Evolutionary conservation across 2,888 invertebrate species (phyloP).

Genomic region (Philereme vetulata): DNA sequence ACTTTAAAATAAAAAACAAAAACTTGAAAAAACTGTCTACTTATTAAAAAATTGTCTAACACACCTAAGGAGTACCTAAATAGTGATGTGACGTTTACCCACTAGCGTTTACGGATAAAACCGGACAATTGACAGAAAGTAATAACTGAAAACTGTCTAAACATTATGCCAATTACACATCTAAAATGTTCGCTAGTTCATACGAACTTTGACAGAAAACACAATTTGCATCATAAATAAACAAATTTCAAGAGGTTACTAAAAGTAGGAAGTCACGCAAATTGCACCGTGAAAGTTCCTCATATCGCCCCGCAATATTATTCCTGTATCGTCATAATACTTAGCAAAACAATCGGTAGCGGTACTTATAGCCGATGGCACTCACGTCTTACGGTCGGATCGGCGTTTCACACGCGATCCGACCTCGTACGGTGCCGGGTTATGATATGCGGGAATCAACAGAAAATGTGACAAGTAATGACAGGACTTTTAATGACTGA

Average conservation of each 20-base stretch:
- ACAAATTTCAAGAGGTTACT: background rate
- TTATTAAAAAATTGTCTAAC: too few relatives aligned
- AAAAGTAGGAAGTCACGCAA: constrained; percentile 25
- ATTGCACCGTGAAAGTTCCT: constrained; percentile 30
- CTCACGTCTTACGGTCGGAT: constrained; percentile 58
- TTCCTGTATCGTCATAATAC: constrained; percentile 54
- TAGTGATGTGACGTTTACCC: too few relatives aligned
- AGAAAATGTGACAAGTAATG: constrained; percentile 13
- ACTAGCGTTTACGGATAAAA: too few relatives aligned
- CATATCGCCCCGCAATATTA: constrained; percentile 35
- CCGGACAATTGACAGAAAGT: too few relatives aligned
- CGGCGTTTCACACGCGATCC: constrained; percentile 68
- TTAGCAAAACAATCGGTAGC: constrained; percentile 77
- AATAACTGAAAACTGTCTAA: too few relatives aligned
- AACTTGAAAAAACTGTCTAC: too few relatives aligned
- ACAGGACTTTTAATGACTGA: background rate
- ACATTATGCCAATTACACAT: too few relatives aligned
- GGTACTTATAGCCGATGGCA: constrained; percentile 67
- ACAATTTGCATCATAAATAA: background rate
- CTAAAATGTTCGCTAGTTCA: too few relatives aligned
- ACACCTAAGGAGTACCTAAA: too few relatives aligned
- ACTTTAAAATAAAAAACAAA: too few relatives aligned
- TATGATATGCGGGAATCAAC: background rate
- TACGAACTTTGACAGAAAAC: too few relatives aligned
- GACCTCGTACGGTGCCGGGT: constrained; percentile 28